Evolutionary conservation across 92 coral and sea anemone species (phyloP), one percentile per base, ranked within the genome.

Genomic region (Zoanthus sansibaricus): DNA sequence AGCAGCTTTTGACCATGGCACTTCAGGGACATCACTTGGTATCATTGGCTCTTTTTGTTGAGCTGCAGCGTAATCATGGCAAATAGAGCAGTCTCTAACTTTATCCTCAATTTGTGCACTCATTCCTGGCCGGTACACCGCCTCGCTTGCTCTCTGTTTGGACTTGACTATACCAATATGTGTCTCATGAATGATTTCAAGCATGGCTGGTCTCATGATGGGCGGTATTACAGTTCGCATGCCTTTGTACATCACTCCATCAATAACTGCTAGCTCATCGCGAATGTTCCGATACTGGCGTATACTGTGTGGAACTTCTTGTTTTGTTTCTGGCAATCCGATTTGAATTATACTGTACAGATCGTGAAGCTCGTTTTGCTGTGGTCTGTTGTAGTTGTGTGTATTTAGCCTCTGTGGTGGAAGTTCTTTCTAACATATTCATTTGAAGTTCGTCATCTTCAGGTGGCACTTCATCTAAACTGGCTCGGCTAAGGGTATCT

Each of bases 11-110:
- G 76, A 71, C 95, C 95, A 93, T 32, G 92, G 93, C 56, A 87
- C 77, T 56, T 90, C 90, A 9, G 88, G 90, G 82, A 85, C 61
- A 8, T 77, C 33, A 51, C 91, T 90, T 56, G 91, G 91, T 21
- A 89, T 92, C 91, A 89, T 76, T 31, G 95, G 90, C 83, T 90
- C 89, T 59, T 87, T 90, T 69, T 73, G 83, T 44, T 90, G 92
- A 21, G 82, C 83, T 10, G 92, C 33, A n/a, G 88, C 88, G 58
- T 90, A 84, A 42, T 83, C 77, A 52, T 74, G 90, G 64, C 92
- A 90, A 37, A 71, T 71, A 67, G 72, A 20, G 79, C 96, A 88
- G 64, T 87, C 55, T 64, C 59, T 78, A 9, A 92, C 86, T 78
- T 83, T 87, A 4, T 76, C 93, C 68, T 83, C 82, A 16, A 90